Conservation (phyloP, 2,888 invertebrate genomes). For the Agonopterix subpropinquella region DNA sequence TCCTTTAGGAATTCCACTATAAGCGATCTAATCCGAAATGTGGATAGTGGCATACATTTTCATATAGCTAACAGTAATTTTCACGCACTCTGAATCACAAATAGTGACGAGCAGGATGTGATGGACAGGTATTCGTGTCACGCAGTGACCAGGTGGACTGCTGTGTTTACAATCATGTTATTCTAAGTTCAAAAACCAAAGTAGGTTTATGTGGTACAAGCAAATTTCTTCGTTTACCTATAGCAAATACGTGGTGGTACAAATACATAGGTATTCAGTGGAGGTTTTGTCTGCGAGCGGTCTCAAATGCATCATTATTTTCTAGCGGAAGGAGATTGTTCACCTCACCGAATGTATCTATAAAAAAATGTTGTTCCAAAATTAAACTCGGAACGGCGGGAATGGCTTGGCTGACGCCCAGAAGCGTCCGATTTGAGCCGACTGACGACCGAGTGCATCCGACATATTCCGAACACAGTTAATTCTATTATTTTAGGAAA, state of each 20-base stretch:
- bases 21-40: slow-evolving; percentile 21
- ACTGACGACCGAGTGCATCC: slow-evolving; percentile 46
- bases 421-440: slow-evolving; percentile 45
- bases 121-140: slow-evolving; percentile 48
- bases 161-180: slow-evolving; percentile 12
- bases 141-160: slow-evolving; percentile 27
- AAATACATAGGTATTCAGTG: background rate
- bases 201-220: background rate
- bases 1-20: slow-evolving; percentile 11
- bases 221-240: background rate
- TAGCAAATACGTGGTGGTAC: background rate
- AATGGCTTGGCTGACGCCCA: slow-evolving; percentile 68
- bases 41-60: slow-evolving; percentile 36
- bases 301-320: slow-evolving; percentile 13
- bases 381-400: slow-evolving; percentile 66
- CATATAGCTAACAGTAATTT: slow-evolving; percentile 43
- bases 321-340: slow-evolving; percentile 60
- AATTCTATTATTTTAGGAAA: background rate
- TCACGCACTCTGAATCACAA: slow-evolving; percentile 49
- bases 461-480: slow-evolving; percentile 22
- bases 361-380: slow-evolving; percentile 68
- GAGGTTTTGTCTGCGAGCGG: background rate
- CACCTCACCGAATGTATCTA: slow-evolving; percentile 58
- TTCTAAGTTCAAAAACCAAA: background rate
- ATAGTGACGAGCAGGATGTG: slow-evolving; percentile 45